Percentiles rank a stretch among this genome's conserved stretches.
These are phyloP conservation scores for Bursaphelenchus okinawaensis DNA, from an alignment of 2,888 invertebrate genomes.

Conservation along the genomic window DNA sequence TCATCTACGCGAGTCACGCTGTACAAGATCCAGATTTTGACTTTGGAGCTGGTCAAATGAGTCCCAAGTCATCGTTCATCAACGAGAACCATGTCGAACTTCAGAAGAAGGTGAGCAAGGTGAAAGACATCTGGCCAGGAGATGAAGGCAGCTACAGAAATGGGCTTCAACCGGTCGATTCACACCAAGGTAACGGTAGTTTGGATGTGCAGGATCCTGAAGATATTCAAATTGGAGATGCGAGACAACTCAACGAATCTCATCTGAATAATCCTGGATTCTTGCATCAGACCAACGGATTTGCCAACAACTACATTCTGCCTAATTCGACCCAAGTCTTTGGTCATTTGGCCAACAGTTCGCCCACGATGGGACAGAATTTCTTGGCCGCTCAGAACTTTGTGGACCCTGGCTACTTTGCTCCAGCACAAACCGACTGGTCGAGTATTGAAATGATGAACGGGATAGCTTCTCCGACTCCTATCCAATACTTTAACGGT, in stretches of 20 bases:
- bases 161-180: too few species aligned
- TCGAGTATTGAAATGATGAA: background rate
- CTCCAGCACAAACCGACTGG: background rate
- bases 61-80: background rate
- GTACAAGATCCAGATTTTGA: background rate
- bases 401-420: background rate
- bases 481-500: background rate
- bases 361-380: background rate
- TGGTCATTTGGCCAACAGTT: background rate
- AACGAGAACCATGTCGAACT: constrained; percentile 36
- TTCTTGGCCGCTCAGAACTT: background rate
- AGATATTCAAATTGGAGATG: background rate
- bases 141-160: background rate
- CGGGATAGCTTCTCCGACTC: background rate
- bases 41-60: background rate
- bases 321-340: background rate
- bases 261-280: background rate
- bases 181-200: background rate
- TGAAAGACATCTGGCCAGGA: constrained; percentile 36
- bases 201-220: background rate
- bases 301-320: background rate
- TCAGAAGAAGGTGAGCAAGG: constrained; percentile 38
- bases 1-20: background rate
- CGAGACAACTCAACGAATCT: background rate
- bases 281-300: background rate